Evolutionary conservation across 1,140 invertebrate species (phyloP), one percentile per base, ranked within the genome.

Genomic region (Papilio xuthus): DNA sequence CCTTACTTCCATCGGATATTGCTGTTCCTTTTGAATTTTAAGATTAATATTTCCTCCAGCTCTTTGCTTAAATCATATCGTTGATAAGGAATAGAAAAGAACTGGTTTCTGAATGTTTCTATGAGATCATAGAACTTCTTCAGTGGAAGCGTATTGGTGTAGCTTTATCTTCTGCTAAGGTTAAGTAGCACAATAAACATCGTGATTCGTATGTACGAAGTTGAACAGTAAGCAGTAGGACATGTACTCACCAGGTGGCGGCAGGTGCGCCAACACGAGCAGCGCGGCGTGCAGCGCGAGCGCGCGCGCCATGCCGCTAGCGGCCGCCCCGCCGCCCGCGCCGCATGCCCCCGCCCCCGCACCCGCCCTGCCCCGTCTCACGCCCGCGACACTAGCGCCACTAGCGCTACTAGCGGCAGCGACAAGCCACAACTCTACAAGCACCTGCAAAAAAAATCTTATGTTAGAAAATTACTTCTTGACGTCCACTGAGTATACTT

Each of bases 261-360:
- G 56, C 28, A 89, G 79, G 73, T 88, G 83, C 78, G 88, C 83
- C 60, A 89, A 70, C 50, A 86, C 78, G 53, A 92, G 85, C 81
- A 90, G 85, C 78, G 87, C 85, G 78, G 88, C 82, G 82, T 82
- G 88, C 85, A 85, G 84, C 73, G 84, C 83, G 80, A 83, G 83
- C 72, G 81, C 84, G 83, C 84, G 84, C 84, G 79, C 60, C 82
- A 81, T 85, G 56, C 79, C 85, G 82, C 82, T 81, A 82, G 80
- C 85, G 82, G 81, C 76, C 77, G 79, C 78, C 47, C 78, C 78
- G 79, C 81, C 80, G 81, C 83, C 69, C 71, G 41, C 83, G 78
- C 81, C 80, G 83, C 88, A 88, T 87, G 72, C 82, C 69, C 69
- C 84, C 82, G 84, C 72, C 78, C 73, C 83, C 81, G 84, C 72